Base-by-base conservation (phyloP, 1,140 invertebrate species). In the Drosophila quadrilineata region DNA sequence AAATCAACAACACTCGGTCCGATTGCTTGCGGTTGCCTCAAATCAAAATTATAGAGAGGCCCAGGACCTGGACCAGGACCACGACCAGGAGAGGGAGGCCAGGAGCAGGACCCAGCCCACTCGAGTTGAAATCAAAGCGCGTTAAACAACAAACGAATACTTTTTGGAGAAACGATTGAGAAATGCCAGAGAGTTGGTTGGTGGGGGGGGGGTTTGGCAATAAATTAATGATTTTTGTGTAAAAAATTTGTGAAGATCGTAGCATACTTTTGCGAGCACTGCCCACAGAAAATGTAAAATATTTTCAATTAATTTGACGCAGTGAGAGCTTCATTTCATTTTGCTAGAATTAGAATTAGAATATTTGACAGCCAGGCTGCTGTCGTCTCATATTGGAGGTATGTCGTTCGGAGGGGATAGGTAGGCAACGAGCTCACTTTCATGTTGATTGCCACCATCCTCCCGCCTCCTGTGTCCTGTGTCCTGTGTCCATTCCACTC, bases 241-340 rank as follows among this genome's bases (percentile, higher is more conserved):
- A n/a, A n/a, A n/a, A n/a, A n/a, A n/a, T n/a, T n/a, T n/a, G n/a
- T n/a, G n/a, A 57, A 62, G 52, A 22, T 49, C 35, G 58, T 38
- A 22, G 75, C 74, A 52, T 72, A 57, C 54, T 62, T 77, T 38
- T 9, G 36, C 38, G 46, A 50, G 73, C 50, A 28, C 19, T 63
- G 31, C 50, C 43, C 64, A n/a, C 48, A 46, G 54, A 72, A 82
- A 73, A 82, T 84, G 68, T 76, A 62, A 84, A 84, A 84, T 82
- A 82, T 82, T 82, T 82, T 84, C 64, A 82, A 82, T 82, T 82
- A 82, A 84, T 82, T 82, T 71, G 77, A 58, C 40, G 63, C 63
- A 45, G 38, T 22, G 57, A n/a, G 45, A 57, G 53, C 53, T 58
- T 64, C 71, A 60, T 69, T 82, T 76, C 76, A 76, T 84, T 82